Conservation (phyloP, 1,140 invertebrate genomes). For the Gyrodactylus bullatarudis region DNA sequence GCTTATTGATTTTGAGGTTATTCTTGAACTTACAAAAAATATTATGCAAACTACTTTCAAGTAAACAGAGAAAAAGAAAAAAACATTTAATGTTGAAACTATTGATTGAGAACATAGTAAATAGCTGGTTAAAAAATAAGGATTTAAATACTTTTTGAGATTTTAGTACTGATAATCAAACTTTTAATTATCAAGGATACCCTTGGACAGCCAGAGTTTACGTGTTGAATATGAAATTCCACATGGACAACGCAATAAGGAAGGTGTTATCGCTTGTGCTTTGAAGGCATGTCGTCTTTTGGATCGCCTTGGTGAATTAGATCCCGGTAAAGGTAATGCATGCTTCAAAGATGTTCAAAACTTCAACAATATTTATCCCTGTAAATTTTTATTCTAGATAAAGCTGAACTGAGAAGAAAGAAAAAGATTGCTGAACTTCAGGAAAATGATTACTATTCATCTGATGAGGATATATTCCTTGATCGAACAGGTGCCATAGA, state of each 20-base stretch:
- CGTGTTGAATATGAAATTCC: not conserved
- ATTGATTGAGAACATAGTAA: too few species aligned
- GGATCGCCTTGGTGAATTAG: slow-evolving; percentile 39
- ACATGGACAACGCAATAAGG: not conserved
- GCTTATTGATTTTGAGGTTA: too few species aligned
- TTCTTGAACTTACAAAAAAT: too few species aligned
- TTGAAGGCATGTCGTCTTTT: slow-evolving; percentile 64
- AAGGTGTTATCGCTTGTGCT: slow-evolving; percentile 50
- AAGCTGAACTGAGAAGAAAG: not conserved
- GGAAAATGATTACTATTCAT: slow-evolving; percentile 65
- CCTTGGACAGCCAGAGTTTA: not conserved
- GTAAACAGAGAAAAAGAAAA: too few species aligned
- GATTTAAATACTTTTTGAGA: too few species aligned
- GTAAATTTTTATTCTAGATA: not conserved
- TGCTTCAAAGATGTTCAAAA: not conserved
- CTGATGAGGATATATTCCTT: slow-evolving; percentile 77
- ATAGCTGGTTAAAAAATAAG: too few species aligned
- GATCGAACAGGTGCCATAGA: slow-evolving; percentile 71
- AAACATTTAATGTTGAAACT: too few species aligned
- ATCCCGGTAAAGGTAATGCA: not conserved
- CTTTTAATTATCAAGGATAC: not conserved
- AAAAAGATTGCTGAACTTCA: slow-evolving; percentile 29
- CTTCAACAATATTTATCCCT: not conserved
- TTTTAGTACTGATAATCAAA: too few species aligned
- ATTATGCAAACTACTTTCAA: too few species aligned